Base-by-base conservation (phyloP, 53 echinoderm and acorn worm genomes). In the Zoroaster sp. region DNA sequence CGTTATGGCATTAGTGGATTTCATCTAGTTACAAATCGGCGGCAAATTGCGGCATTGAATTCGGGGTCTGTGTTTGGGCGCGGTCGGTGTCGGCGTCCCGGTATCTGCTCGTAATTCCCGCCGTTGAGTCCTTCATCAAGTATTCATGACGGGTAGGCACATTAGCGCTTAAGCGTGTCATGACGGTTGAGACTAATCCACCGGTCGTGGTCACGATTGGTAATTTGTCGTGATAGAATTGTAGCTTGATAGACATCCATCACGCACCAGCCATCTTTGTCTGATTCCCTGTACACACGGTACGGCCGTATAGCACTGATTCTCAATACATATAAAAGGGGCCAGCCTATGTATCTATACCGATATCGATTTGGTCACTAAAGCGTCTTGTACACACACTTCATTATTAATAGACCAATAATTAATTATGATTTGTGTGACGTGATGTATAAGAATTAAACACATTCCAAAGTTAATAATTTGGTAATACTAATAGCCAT, bases 1-100 rank as follows among this genome's bases (percentile, higher is more conserved):
- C 85, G 23, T 85, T 45, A 85, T 85, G 25, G 12, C 30, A 85
- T 85, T 85, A 85, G 9, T 46, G 85, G 44, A 69, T 85, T 85
- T 70, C 46, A 71, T 35, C 70, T 70, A 21, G 85, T 85, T 85
- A 85, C 85, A 85, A 85, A 85, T 85, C 66, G 85, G 45, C 71
- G 69, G 85, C 72, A 85, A 85, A 85, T 85, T 85, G 44, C 46
- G 69, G 85, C 35, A 82, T 41, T 21, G 68, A 41, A 14, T 47
- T 33, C 37, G 68, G 68, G 67, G 59, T 30, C 35, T 66, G 3
- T 38, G 46, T 12, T 10, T 78, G 67, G 68, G 43, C 20, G 44
- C 66, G 82, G 37, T 5, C 35, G 34, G 77, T 35, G 63, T 21
- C 15, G 4, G 6, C 25, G n/a, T 28, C 63, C 63, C 63, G 30